Base-by-base conservation (phyloP, 1,140 invertebrate species). In the Drosophila yakuba region DNA sequence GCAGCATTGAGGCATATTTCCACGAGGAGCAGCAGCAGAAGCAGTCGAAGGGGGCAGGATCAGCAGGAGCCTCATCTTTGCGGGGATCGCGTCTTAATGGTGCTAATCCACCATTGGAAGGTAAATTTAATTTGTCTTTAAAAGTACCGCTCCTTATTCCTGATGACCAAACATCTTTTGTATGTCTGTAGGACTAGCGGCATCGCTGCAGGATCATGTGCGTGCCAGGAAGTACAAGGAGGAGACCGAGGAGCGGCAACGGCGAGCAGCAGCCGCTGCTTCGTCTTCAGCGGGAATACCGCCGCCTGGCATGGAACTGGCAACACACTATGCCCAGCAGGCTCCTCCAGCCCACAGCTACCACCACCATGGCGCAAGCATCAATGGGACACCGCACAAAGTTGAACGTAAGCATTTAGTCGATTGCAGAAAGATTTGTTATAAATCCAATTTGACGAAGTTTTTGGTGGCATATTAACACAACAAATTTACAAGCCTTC, bases 131-230 rank as follows among this genome's bases (percentile, higher is more conserved):
- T 25, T 25, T 25, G 4, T 4, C 4, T 25, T 25, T 4, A 25
- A 4, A 4, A 5, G 25, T 25, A 25, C 4, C 25, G 25, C 25
- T 25, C 25, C 4, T 25, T 25, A 5, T 25, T 25, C 4, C 4
- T 4, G 25, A 25, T 4, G 25, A 25, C 25, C 32, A 32, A 32
- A 10, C 7, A 15, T 17, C 10, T 45, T 10, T 48, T n/a, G 11
- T 12, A 23, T 23, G 6, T 28, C 14, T 28, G 93, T 94, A 94
- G 96, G 96, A 25, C 89, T 97, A 41, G 96, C 96, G n/a, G 96
- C 96, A 39, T 96, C 96, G 35, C 91, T 97, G 51, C 96, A 97
- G 80, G 96, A 96, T 45, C 94, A 96, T 79, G 96, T 97, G 74
- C 92, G 97, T n/a, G 94, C 94, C 10, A 93, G 94, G 93, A 95